A percentile compares a stretch with the other conserved stretches of the same genome.
These are phyloP conservation scores for Brotogeris chrysoptera DNA, from an alignment of 2,797 vertebrate genomes.

Conservation along the genomic window DNA sequence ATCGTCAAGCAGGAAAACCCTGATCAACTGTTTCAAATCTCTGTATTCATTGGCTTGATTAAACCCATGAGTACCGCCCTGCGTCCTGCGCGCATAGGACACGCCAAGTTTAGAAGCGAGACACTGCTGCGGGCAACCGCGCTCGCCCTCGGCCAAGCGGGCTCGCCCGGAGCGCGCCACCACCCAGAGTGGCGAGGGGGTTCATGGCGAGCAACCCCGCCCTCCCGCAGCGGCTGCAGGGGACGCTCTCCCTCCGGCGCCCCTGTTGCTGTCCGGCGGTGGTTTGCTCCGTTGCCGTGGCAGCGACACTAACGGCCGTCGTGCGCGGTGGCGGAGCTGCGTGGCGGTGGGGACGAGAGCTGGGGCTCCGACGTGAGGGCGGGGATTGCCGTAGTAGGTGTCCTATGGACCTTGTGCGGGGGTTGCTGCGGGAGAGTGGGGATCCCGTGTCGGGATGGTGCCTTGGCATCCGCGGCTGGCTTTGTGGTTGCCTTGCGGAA, in stretches of 20 bases:
- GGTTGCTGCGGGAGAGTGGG: not conserved
- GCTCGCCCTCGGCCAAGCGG: not conserved
- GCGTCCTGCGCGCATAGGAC: accelerated
- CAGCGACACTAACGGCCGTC: not conserved
- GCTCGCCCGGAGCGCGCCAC: not conserved
- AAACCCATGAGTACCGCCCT: not conserved
- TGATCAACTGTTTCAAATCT: not conserved
- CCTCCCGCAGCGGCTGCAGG: not conserved
- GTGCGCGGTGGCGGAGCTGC: not conserved
- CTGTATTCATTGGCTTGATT: not conserved
- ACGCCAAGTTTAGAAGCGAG: not conserved
- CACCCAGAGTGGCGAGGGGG: not conserved
- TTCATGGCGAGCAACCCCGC: not conserved
- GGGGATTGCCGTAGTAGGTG: not conserved
- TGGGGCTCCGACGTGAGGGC: not conserved
- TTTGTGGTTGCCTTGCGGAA: accelerated
- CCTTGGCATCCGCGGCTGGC: not conserved
- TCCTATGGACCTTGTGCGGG: not conserved
- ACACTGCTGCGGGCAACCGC: accelerated
- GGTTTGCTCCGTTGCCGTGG: not conserved
- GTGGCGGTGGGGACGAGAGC: not conserved
- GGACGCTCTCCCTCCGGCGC: not conserved
- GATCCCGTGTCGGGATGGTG: not conserved
- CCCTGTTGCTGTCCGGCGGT: not conserved
- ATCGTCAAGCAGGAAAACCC: no score